Base-by-base conservation (phyloP, 2,888 invertebrate species). In the Erebia epiphron region DNA sequence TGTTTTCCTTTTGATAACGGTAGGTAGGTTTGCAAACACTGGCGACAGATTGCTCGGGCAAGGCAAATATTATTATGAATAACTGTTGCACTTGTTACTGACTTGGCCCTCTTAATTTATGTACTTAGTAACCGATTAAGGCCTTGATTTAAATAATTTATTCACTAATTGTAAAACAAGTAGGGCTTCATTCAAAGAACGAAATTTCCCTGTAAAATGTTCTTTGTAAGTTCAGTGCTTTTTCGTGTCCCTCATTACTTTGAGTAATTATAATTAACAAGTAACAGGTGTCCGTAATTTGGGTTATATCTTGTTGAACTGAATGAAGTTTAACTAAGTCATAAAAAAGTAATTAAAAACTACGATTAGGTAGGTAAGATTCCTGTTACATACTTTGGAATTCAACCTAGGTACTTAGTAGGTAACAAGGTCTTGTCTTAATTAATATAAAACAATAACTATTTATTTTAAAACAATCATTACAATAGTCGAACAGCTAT, bases 61-160 rank as follows among this genome's bases (percentile, higher is more conserved):
- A 78, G 72, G 78, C 81, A 81, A 85, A 86, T 81, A 84, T 82
- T 80, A 75, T 79, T 77, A 75, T 74, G 77, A 68, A 10, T 21
- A 43, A 68, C 57, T 73, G 75, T 70, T 66, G 68, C 62, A 71
- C 70, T 73, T 70, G 73, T 74, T 69, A 74, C 69, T n/a, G 43
- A 70, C 52, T 67, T 76, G 73, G 75, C 75, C 73, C 70, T 73
- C 72, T 75, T 71, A 71, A 75, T 68, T 62, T 69, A 70, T 74
- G 61, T 75, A 74, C 71, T 71, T 70, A 72, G 62, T 71, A 67
- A 73, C 69, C 70, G 54, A 76, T 73, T 73, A 67, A 70, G 68
- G 35, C 69, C 60, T 61, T 69, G 63, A 69, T 69, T 60, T 64
- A 52, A 58, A 69, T 69, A 69, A 64, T 56, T 46, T 69, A 69